Evolutionary conservation across 2,888 invertebrate species (phyloP).

Genomic region (Caenorhabditis sinica): DNA sequence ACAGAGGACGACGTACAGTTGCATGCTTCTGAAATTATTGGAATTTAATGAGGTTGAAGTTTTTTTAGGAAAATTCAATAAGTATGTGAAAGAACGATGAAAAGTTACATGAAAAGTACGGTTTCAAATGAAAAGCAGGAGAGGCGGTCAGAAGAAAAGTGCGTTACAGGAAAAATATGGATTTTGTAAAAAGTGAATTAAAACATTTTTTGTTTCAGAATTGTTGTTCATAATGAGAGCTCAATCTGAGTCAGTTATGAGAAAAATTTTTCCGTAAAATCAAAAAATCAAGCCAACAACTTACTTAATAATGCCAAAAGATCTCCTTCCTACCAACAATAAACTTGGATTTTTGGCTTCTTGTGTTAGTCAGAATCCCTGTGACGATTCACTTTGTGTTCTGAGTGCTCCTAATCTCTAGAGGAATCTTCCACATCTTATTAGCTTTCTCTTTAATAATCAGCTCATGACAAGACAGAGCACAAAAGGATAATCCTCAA

Average conservation of each 20-base stretch:
- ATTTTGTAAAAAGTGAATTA: no score
- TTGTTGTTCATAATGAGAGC: no score
- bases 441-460: neutral
- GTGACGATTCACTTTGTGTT: slow-evolving; percentile 16
- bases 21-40: slow-evolving; percentile 41
- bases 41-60: neutral
- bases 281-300: neutral
- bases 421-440: neutral
- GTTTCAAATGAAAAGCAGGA: no score
- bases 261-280: no score
- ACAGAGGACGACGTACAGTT: slow-evolving; percentile 48
- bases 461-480: neutral
- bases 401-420: neutral
- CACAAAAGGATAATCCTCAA: slow-evolving; percentile 15
- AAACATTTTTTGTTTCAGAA: no score
- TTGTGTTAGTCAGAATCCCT: slow-evolving; percentile 6
- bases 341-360: neutral
- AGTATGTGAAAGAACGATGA: no score
- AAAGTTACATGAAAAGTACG: no score
- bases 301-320: no score
- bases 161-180: no score
- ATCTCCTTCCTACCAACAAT: neutral
- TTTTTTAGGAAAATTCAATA: neutral
- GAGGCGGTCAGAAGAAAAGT: no score
- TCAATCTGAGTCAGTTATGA: no score